phyloP scores from a whole-genome alignment of 2,113 vertebrate genomes.

The Antechinus flavipes region DNA sequence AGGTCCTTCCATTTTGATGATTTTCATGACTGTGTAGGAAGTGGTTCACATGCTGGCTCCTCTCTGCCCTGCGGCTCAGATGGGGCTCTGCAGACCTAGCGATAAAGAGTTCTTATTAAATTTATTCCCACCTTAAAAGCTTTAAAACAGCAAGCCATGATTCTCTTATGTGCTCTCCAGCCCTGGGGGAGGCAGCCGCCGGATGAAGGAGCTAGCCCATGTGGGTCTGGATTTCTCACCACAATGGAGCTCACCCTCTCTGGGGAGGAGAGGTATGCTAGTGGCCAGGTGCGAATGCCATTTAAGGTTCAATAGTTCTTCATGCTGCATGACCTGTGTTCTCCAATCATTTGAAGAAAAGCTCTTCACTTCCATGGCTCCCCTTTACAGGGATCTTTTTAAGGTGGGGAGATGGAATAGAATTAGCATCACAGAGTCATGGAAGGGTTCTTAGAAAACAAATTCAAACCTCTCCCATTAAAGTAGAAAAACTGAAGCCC shows the following conservation, averaged over 20 bases:
- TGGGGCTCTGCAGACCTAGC: constrained; percentile 39
- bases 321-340: neutral
- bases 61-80: constrained; percentile 23
- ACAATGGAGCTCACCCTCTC: neutral
- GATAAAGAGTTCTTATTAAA: constrained; percentile 54
- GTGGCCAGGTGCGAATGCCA: neutral
- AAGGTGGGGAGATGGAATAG: neutral
- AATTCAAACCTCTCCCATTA: neutral
- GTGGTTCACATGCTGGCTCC: neutral
- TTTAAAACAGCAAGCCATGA: constrained; percentile 69
- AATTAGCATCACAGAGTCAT: no score
- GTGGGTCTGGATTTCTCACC: neutral
- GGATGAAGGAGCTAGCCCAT: neutral
- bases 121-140: constrained; percentile 69
- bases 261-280: neutral
- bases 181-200: neutral
- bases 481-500: neutral
- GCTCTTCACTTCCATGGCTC: neutral
- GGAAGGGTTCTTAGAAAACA: neutral
- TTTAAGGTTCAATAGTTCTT: neutral
- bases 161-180: constrained; percentile 22
- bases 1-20: neutral
- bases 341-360: neutral
- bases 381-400: neutral
- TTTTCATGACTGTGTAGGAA: neutral